Percentiles rank a stretch among this genome's conserved stretches.
Conservation (phyloP, 2,113 vertebrate genomes). For the Peromyscus polionotus region DNA sequence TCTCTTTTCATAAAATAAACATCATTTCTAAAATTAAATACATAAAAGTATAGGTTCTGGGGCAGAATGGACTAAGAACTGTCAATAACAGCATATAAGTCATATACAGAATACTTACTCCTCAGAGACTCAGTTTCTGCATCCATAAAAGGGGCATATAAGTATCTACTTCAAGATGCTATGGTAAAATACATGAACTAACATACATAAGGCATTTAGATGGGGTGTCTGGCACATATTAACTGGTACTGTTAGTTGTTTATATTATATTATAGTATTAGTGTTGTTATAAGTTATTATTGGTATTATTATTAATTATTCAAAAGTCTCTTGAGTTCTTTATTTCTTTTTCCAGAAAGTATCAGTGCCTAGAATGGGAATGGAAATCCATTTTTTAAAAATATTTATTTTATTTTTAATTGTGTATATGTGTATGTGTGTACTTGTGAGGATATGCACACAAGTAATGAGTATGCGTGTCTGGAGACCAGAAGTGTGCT, state of each 20-base stretch:
- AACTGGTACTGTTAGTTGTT: not conserved
- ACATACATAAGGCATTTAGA: slow-evolving; percentile 1
- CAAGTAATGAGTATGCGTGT: no score
- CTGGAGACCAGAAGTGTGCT: not conserved
- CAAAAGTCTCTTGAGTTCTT: not conserved
- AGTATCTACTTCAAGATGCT: not conserved
- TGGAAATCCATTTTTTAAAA: not conserved
- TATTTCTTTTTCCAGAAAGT: not conserved
- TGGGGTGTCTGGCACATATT: not conserved
- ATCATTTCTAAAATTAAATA: slow-evolving; percentile 50
- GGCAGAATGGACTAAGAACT: not conserved
- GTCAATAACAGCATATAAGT: not conserved
- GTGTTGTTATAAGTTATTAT: slow-evolving; percentile 33
- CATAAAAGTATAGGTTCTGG: not conserved
- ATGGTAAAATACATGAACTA: slow-evolving; percentile 20
- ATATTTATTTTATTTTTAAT: not conserved
- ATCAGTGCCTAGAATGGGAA: not conserved
- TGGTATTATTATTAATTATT: slow-evolving; percentile 41
- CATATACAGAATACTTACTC: not conserved
- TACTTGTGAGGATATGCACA: not conserved
- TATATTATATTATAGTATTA: slow-evolving; percentile 10
- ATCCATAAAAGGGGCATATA: not conserved
- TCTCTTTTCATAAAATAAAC: slow-evolving; percentile 50
- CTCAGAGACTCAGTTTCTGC: not conserved
- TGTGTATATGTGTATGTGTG: not conserved